A percentile compares a stretch with the other conserved stretches of the same genome.
Conservation (phyloP, 2,888 invertebrate species). For the Acleris laterana region DNA sequence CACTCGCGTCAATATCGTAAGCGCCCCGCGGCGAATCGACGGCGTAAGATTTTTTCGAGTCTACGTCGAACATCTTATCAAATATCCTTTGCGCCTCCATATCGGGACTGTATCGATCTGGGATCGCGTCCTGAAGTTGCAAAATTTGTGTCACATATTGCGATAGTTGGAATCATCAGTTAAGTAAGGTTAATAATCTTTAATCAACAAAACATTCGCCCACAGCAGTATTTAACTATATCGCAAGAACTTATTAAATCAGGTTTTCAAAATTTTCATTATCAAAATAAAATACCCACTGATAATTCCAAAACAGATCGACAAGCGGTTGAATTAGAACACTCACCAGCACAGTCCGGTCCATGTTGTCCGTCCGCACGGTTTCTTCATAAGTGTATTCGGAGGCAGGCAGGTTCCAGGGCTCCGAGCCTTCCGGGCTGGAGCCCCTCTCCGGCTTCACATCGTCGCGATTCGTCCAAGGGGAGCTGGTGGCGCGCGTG, state of each 20-base stretch:
- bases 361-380: conserved; percentile 70
- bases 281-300: conserved; percentile 12
- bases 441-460: conserved; percentile 66
- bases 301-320: conserved; percentile 34
- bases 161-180: conserved; percentile 44
- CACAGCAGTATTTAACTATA: not conserved
- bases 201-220: not conserved
- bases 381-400: conserved; percentile 77
- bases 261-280: not conserved
- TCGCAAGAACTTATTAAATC: not conserved
- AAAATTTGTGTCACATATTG: conserved; percentile 60
- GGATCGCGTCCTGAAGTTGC: conserved; percentile 80
- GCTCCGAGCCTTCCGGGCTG: conserved; percentile 73
- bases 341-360: conserved; percentile 79
- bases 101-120: conserved; percentile 84
- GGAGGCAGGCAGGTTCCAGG: conserved; percentile 69
- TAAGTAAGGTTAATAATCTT: conserved; percentile 15
- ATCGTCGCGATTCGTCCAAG: conserved; percentile 70
- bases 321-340: conserved; percentile 27
- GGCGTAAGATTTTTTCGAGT: conserved; percentile 77
- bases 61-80: conserved; percentile 85
- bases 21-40: conserved; percentile 78
- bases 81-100: conserved; percentile 83
- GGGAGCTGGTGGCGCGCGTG: conserved; percentile 65
- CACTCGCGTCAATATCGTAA: conserved; percentile 81